A percentile compares a stretch with the other conserved stretches of the same genome.
These are phyloP conservation scores for Leucania comma DNA, from an alignment of 2,888 invertebrate genomes.

Conservation along the genomic window DNA sequence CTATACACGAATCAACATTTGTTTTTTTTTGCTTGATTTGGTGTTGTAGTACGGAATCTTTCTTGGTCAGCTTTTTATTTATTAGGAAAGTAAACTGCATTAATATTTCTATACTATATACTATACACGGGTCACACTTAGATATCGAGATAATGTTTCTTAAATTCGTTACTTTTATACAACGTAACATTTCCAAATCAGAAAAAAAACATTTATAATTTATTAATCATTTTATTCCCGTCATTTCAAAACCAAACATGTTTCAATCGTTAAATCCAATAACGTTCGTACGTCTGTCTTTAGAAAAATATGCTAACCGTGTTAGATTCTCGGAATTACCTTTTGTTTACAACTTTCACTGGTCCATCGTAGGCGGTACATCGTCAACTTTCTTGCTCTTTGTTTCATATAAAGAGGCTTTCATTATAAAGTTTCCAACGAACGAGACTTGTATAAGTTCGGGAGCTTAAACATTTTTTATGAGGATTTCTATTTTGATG, in stretches of 20 bases:
- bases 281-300: slow-evolving; percentile 23
- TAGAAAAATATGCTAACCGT: slow-evolving; percentile 36
- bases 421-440: slow-evolving; percentile 72
- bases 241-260: slow-evolving; percentile 11
- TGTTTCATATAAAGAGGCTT: slow-evolving; percentile 70
- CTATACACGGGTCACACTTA: not conserved
- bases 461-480: slow-evolving; percentile 63
- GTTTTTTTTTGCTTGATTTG: no score
- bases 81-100: no score
- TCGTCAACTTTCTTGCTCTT: slow-evolving; percentile 58
- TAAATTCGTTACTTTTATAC: not conserved
- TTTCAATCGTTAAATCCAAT: slow-evolving; percentile 34
- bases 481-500: slow-evolving; percentile 45
- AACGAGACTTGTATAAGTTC: slow-evolving; percentile 67
- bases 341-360: slow-evolving; percentile 62
- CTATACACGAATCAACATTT: no score
- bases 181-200: not conserved
- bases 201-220: slow-evolving; percentile 17
- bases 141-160: not conserved
- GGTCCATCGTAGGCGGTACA: slow-evolving; percentile 55
- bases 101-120: not conserved
- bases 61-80: no score
- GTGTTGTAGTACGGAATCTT: no score
- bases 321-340: slow-evolving; percentile 41
- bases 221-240: no score